Percentiles rank a stretch among this genome's conserved stretches.
Evolutionary conservation across 2,888 invertebrate species (phyloP).

Genomic region (Sinohyriopsis cumingii): DNA sequence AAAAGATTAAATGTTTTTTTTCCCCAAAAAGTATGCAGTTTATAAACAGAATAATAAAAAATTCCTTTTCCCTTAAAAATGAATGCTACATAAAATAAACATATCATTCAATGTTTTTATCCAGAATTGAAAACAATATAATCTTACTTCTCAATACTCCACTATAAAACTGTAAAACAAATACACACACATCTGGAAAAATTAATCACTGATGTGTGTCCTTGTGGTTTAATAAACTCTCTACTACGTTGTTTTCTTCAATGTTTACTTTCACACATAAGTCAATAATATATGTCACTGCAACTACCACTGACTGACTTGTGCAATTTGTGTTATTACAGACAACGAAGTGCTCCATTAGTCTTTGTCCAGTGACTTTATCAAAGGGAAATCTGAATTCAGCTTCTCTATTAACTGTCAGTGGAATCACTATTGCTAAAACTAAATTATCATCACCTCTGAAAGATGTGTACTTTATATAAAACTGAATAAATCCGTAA

Average conservation of each 20-base stretch:
- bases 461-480: background rate
- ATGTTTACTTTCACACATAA: background rate
- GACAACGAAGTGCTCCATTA: slow-evolving; percentile 2
- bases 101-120: no score
- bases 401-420: slow-evolving; percentile 8
- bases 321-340: slow-evolving; percentile 1
- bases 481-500: slow-evolving; percentile 5
- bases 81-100: no score
- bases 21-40: no score
- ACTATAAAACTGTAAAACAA: background rate
- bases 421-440: slow-evolving; percentile 5
- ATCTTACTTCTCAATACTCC: background rate
- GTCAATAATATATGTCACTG: background rate
- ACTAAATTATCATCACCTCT: background rate
- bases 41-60: no score
- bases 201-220: background rate
- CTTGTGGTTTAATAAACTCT: background rate
- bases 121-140: no score
- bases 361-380: slow-evolving; percentile 2
- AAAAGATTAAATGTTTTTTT: no score
- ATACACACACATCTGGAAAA: background rate
- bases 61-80: no score
- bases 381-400: slow-evolving; percentile 5
- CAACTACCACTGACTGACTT: background rate
- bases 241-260: background rate